Evolutionary conservation across 92 coral and sea anemone genomes (phyloP).

Genomic region (Porites evermanni): DNA sequence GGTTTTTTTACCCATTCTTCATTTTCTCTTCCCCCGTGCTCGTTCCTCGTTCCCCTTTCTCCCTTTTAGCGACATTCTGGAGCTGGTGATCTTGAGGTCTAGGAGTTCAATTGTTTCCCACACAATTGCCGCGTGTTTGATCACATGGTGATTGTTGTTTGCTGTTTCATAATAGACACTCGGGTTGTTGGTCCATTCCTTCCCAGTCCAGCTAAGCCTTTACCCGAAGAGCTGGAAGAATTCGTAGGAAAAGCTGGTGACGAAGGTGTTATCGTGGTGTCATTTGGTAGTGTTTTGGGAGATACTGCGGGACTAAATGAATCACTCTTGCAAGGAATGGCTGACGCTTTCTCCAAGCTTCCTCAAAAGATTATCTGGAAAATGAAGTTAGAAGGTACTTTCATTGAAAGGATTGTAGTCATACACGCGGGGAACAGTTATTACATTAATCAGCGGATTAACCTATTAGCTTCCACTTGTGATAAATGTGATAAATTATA

Average conservation of each 20-base stretch:
- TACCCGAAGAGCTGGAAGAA: slow-evolving; percentile 51
- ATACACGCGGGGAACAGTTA: no score
- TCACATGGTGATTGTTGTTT: no score
- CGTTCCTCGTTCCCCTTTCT: no score
- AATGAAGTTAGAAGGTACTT: slow-evolving; percentile 26
- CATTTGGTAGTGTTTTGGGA: slow-evolving; percentile 54
- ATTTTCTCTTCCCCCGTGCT: no score
- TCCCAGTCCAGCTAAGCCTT: slow-evolving; percentile 57
- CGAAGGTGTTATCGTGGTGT: slow-evolving; percentile 67
- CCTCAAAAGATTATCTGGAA: slow-evolving; percentile 55
- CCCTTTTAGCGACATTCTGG: no score
- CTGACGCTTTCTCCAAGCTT: slow-evolving; percentile 37
- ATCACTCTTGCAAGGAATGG: background rate
- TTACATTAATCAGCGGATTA: no score
- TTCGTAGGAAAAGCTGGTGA: slow-evolving; percentile 58
- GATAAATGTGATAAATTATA: no score
- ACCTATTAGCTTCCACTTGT: no score
- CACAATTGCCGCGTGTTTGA: no score
- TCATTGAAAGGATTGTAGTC: background rate
- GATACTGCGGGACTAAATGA: background rate
- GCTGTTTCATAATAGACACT: slow-evolving; percentile 22
- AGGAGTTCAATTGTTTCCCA: no score
- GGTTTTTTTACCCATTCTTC: no score
- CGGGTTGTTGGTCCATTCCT: slow-evolving; percentile 61
- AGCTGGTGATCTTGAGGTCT: no score